Evolutionary conservation across 2,888 invertebrate species (phyloP).

Genomic region (Amblyjoppa proteus): DNA sequence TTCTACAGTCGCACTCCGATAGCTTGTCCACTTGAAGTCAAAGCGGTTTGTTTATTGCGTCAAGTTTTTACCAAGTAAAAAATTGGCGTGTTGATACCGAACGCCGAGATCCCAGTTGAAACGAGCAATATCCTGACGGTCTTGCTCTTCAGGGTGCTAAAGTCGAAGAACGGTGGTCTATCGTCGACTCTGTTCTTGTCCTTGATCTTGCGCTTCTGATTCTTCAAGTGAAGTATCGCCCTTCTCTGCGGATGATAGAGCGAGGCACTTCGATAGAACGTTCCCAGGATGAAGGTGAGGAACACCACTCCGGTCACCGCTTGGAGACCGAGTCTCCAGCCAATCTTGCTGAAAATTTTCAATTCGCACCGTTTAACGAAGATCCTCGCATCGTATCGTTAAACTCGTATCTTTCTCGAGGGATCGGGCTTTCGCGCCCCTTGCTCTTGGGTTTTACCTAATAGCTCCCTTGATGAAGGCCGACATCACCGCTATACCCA

Average conservation of each 20-base stretch:
- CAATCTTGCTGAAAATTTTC: constrained; percentile 88
- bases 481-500: constrained; percentile 94
- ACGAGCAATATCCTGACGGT: constrained; percentile 93
- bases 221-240: constrained; percentile 95
- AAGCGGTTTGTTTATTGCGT: too few relatives aligned
- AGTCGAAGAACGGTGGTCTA: constrained; percentile 94
- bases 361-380: constrained; percentile 56
- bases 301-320: constrained; percentile 94
- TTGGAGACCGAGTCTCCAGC: constrained; percentile 94
- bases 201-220: constrained; percentile 94
- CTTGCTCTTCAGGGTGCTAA: constrained; percentile 93
- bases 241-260: constrained; percentile 95
- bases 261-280: constrained; percentile 95
- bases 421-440: background rate
- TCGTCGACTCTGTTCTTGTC: constrained; percentile 92
- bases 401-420: constrained; percentile 18
- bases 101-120: constrained; percentile 92
- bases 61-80: constrained; percentile 89
- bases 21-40: too few relatives aligned
- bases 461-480: constrained; percentile 92
- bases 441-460: constrained; percentile 86
- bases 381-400: constrained; percentile 49
- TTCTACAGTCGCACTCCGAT: background rate
- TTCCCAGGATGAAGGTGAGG: constrained; percentile 93
- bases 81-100: constrained; percentile 94